A percentile compares a stretch with the other conserved stretches of the same genome.
Evolutionary conservation across 2,888 invertebrate genomes (phyloP).

Genomic region (Macropis europaea): DNA sequence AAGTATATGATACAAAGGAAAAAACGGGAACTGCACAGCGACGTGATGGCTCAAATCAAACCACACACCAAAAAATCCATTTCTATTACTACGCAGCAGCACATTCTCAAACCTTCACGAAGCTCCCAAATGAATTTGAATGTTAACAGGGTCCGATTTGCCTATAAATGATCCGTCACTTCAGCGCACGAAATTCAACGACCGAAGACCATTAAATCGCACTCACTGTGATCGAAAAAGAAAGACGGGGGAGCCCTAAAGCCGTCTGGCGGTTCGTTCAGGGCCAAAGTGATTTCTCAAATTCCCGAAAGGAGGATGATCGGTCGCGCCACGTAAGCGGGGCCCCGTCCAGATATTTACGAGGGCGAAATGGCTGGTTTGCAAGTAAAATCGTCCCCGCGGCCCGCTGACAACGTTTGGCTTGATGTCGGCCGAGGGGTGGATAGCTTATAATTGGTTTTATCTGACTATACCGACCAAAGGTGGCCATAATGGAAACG

Average conservation of each 20-base stretch:
- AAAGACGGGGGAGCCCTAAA: not conserved
- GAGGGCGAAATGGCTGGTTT: slow-evolving; percentile 61
- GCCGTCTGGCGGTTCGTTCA: not conserved
- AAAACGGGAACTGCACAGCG: no score
- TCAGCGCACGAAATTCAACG: not conserved
- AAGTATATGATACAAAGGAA: no score
- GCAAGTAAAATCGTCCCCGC: slow-evolving; percentile 67
- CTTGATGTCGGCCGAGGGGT: slow-evolving; percentile 61
- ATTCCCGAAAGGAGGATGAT: slow-evolving; percentile 44
- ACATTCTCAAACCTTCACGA: no score
- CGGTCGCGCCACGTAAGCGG: slow-evolving; percentile 40
- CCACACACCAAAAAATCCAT: no score
- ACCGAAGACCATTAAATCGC: slow-evolving; percentile 11
- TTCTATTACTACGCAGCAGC: no score
- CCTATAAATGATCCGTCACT: no score
- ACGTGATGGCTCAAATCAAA: no score
- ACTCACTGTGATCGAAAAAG: not conserved
- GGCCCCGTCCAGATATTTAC: slow-evolving; percentile 52
- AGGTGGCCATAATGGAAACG: slow-evolving; percentile 72
- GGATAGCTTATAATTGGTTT: slow-evolving; percentile 77
- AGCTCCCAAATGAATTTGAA: no score
- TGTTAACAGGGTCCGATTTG: no score
- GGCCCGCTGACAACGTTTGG: slow-evolving; percentile 64
- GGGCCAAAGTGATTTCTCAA: slow-evolving; percentile 55
- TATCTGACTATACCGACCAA: slow-evolving; percentile 68